phyloP scores from a whole-genome alignment of 35 echinoderm and acorn worm genomes.

The Amphiura filiformis region DNA sequence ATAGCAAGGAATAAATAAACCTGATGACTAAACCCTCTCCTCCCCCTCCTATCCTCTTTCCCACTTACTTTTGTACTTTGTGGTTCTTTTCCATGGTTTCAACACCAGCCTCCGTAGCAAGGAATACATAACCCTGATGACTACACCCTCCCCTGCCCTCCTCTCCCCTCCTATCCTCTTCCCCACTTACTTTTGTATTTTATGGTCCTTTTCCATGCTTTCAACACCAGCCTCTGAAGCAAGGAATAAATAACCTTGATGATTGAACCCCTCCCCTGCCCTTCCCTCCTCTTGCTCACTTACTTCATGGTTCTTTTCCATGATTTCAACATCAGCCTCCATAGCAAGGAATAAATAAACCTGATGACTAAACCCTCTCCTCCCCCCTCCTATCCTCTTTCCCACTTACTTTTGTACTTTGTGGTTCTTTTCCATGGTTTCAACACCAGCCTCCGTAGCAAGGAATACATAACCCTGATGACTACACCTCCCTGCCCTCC shows the following conservation, averaged over 20 bases:
- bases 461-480: slow-evolving; percentile 76
- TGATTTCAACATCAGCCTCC: slow-evolving; percentile 41
- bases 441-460: slow-evolving; percentile 47
- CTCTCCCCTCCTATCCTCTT: too few species aligned
- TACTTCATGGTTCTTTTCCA: slow-evolving; percentile 62
- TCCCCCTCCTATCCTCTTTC: too few species aligned
- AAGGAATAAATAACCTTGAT: slow-evolving; percentile 71
- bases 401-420: not conserved
- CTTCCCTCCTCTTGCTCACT: slow-evolving; percentile 68
- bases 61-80: not conserved
- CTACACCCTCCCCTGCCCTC: too few species aligned
- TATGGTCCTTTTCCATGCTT: slow-evolving; percentile 61
- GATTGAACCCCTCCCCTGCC: too few species aligned
- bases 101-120: not conserved
- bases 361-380: slow-evolving; percentile 61
- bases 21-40: too few species aligned
- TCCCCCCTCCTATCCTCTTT: too few species aligned
- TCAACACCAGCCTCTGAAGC: slow-evolving; percentile 51
- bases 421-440: slow-evolving; percentile 66
- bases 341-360: slow-evolving; percentile 75
- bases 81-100: not conserved
- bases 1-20: too few species aligned
- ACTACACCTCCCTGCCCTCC: slow-evolving; percentile 85
- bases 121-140: not conserved
- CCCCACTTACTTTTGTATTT: slow-evolving; percentile 77